Evolutionary conservation across 2,888 invertebrate genomes (phyloP).

Genomic region (Zelleria hepariella): DNA sequence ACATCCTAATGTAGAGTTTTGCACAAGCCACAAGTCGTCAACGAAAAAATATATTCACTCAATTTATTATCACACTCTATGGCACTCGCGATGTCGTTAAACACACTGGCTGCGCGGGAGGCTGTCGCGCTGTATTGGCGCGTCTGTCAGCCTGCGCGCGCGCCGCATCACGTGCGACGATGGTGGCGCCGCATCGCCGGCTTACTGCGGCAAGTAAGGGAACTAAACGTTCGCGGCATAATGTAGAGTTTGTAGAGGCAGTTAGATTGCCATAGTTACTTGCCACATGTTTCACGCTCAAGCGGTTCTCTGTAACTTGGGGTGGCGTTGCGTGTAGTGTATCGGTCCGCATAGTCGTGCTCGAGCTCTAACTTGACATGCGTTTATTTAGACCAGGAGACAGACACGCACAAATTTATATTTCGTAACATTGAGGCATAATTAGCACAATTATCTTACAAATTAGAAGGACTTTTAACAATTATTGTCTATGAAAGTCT

Average conservation of each 20-base stretch:
- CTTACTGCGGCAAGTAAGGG: conserved; percentile 30
- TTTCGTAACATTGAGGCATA: no score
- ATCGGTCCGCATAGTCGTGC: background rate
- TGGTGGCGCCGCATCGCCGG: conserved; percentile 48
- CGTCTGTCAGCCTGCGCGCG: conserved; percentile 58
- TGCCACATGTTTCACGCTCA: conserved; percentile 43
- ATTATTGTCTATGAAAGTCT: no score
- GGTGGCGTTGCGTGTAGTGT: background rate
- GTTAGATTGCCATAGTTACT: no score
- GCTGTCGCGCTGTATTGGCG: conserved; percentile 56
- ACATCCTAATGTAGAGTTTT: background rate
- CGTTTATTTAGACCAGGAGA: no score
- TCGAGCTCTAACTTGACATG: no score
- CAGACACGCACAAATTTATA: no score
- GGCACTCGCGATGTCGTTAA: conserved; percentile 43
- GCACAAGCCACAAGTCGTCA: background rate
- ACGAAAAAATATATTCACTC: background rate
- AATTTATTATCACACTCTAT: background rate
- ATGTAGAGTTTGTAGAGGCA: no score
- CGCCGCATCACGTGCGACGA: conserved; percentile 60
- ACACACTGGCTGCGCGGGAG: conserved; percentile 43
- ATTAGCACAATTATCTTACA: no score
- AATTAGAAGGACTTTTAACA: no score
- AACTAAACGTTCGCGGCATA: conserved; percentile 37
- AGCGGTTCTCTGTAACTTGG: conserved; percentile 18